These are phyloP conservation scores for Epinephelus fuscoguttatus DNA, from an alignment of 2,113 vertebrate species.

Conservation along the genomic window DNA sequence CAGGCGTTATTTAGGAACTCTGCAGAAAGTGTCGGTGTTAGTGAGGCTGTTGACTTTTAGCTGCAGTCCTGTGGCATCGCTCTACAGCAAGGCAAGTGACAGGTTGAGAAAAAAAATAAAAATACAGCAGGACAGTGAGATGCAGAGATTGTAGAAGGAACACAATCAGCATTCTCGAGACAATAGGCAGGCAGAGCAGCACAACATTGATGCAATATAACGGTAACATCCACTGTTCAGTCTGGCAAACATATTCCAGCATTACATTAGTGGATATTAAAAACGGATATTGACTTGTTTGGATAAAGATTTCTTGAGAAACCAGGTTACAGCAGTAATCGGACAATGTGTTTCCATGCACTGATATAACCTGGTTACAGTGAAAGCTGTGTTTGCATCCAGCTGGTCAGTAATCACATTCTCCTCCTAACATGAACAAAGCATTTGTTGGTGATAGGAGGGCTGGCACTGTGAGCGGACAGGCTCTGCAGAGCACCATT, in stretches of 20 bases:
- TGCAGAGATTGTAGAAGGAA: not conserved
- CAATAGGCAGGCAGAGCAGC: not conserved
- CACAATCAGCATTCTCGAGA: not conserved
- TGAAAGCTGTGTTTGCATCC: not conserved
- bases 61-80: not conserved
- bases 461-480: not conserved
- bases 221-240: not conserved
- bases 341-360: not conserved
- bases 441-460: not conserved
- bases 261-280: not conserved
- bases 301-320: not conserved
- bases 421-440: not conserved
- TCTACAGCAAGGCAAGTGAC: not conserved
- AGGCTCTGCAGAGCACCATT: not conserved
- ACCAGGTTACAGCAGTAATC: not conserved
- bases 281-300: not conserved
- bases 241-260: not conserved
- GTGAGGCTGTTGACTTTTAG: not conserved
- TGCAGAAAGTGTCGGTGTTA: not conserved
- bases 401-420: not conserved
- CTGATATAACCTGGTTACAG: not conserved
- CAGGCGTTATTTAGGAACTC: not conserved
- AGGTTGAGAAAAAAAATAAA: not conserved
- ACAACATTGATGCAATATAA: not conserved
- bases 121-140: not conserved